Evolutionary conservation across 2,113 vertebrate genomes (phyloP).

Genomic region (Daubentonia madagascariensis): DNA sequence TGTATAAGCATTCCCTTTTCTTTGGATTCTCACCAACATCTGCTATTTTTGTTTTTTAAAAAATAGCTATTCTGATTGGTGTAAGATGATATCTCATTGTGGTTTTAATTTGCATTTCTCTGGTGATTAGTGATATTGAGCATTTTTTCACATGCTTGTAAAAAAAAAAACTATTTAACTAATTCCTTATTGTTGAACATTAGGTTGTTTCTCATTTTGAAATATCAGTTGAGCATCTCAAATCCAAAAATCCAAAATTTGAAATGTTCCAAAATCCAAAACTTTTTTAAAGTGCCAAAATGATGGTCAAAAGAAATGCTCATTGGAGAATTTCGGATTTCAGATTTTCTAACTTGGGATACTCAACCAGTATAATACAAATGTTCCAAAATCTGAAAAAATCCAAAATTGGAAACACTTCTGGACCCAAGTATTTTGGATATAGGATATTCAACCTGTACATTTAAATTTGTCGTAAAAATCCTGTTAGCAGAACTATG

Average conservation of each 20-base stretch:
- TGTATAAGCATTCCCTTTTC: too few species aligned
- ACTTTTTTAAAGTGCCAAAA: not conserved
- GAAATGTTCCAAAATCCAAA: not conserved
- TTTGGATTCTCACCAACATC: too few species aligned
- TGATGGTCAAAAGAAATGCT: not conserved
- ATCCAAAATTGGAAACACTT: not conserved
- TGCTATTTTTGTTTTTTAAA: too few species aligned
- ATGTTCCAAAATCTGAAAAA: not conserved
- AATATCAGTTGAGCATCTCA: not conserved
- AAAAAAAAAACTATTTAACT: too few species aligned
- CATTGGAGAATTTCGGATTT: not conserved
- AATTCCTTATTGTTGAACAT: not conserved
- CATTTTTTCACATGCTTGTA: too few species aligned
- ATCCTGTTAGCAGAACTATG: not conserved
- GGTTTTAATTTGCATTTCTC: too few species aligned
- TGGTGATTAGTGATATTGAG: too few species aligned
- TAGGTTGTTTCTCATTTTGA: not conserved
- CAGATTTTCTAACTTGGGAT: not conserved
- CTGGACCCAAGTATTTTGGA: not conserved
- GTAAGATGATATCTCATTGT: too few species aligned
- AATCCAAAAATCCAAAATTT: not conserved
- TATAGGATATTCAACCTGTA: not conserved
- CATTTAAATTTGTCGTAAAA: not conserved
- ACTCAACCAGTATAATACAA: not conserved
- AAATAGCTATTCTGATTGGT: too few species aligned